These are phyloP conservation scores for Meteorus sp. DNA, from an alignment of 1,140 invertebrate genomes.

Conservation along the genomic window DNA sequence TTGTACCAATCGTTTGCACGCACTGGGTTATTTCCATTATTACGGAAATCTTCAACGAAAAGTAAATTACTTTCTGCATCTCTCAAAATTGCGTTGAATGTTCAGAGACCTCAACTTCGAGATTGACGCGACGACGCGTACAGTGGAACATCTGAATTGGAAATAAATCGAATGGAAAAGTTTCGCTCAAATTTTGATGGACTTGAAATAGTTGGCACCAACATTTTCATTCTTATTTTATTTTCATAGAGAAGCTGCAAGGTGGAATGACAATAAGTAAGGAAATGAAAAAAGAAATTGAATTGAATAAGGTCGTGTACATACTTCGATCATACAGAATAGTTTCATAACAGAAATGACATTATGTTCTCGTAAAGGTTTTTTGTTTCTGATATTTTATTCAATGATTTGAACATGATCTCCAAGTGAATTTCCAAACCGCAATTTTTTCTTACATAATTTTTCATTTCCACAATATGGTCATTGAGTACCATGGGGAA, in stretches of 20 bases:
- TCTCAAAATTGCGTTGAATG: neutral
- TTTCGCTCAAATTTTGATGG: neutral
- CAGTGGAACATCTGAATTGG: constrained; percentile 7
- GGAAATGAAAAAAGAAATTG: no score
- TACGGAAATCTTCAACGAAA: neutral
- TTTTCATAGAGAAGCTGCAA: neutral
- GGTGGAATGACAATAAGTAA: neutral
- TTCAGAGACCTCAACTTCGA: neutral
- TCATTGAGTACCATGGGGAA: neutral
- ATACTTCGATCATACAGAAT: no score
- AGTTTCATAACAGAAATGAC: no score
- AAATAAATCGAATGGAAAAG: constrained; percentile 10
- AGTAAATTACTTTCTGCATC: neutral
- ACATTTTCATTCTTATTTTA: no score
- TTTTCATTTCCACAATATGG: neutral
- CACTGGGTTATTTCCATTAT: neutral
- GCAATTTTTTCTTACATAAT: neutral
- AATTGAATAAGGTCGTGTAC: no score
- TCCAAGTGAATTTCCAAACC: neutral
- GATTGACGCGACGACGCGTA: neutral
- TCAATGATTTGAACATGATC: no score
- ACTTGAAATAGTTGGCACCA: neutral
- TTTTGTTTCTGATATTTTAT: no score
- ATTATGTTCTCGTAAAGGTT: no score
- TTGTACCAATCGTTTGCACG: no score